Evolutionary conservation across 2,888 invertebrate species (phyloP).

Genomic region (Leptopterna dolabrata): DNA sequence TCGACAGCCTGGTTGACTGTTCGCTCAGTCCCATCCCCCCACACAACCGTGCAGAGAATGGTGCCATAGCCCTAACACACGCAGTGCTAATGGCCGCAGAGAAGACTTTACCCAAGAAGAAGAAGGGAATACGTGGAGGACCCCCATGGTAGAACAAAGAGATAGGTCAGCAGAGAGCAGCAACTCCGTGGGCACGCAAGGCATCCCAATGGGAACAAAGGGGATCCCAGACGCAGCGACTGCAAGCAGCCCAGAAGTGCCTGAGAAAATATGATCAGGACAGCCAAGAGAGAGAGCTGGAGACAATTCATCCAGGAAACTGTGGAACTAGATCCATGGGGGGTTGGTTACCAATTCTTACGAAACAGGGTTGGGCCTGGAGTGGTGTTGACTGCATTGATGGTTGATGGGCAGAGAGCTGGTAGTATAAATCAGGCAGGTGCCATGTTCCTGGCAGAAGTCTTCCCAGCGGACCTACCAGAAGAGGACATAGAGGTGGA

Average conservation of each 20-base stretch:
- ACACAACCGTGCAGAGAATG: too few relatives aligned
- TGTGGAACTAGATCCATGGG: background rate
- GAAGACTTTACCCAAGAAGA: background rate
- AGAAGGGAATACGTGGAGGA: background rate
- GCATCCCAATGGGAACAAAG: background rate
- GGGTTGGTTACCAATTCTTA: background rate
- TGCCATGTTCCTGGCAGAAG: background rate
- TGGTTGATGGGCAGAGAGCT: background rate
- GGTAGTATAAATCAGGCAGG: background rate
- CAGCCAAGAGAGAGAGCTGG: background rate
- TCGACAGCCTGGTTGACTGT: background rate
- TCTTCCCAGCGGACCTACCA: too few relatives aligned
- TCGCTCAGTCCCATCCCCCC: background rate
- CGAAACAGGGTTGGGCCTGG: background rate
- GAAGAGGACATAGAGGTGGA: too few relatives aligned
- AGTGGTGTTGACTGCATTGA: background rate
- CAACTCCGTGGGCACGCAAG: background rate
- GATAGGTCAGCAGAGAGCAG: background rate
- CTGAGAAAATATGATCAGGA: background rate
- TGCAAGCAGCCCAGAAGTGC: too few relatives aligned
- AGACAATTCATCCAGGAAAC: background rate
- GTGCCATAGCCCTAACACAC: too few relatives aligned
- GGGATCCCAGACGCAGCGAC: background rate
- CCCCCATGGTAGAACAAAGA: background rate
- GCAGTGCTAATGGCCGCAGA: background rate